Evolutionary conservation across 2,888 invertebrate species (phyloP).

Genomic region (Drosophila maculinotata): DNA sequence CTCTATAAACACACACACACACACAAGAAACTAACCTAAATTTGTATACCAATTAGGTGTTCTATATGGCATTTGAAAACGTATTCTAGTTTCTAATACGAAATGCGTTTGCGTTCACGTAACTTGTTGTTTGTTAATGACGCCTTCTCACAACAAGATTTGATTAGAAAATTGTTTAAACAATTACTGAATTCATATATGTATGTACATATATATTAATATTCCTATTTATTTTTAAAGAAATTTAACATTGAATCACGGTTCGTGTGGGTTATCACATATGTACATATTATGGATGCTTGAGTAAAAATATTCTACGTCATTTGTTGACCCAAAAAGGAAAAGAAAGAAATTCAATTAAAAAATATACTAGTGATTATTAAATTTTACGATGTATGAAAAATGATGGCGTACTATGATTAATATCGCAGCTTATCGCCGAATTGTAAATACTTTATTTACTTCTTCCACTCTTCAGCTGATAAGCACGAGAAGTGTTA

Average conservation of each 20-base stretch:
- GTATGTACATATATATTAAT: conserved; percentile 4
- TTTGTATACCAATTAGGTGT: conserved; percentile 15
- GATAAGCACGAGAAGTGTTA: conserved; percentile 9
- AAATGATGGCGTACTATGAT: conserved; percentile 7
- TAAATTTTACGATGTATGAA: conserved; percentile 13
- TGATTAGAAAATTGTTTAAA: conserved; percentile 49
- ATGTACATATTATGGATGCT: conserved; percentile 23
- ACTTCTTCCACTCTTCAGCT: not conserved
- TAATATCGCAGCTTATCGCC: conserved; percentile 23
- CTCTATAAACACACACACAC: not conserved
- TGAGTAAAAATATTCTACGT: conserved; percentile 46
- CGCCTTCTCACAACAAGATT: conserved; percentile 14
- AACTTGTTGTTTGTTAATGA: conserved; percentile 50
- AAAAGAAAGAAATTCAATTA: conserved; percentile 2
- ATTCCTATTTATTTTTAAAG: conserved; percentile 13
- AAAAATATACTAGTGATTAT: conserved; percentile 2
- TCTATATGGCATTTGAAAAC: conserved; percentile 10
- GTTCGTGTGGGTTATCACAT: conserved; percentile 55
- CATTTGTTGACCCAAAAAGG: conserved; percentile 33
- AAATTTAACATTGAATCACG: conserved; percentile 50
- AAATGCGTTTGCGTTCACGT: conserved; percentile 30
- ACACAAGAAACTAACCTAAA: conserved; percentile 17
- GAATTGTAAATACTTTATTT: conserved; percentile 25
- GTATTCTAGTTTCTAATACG: conserved; percentile 5
- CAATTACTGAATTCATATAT: conserved; percentile 27